Evolutionary conservation across 2,888 invertebrate genomes (phyloP), one percentile per base, ranked within the genome.

Genomic region (Hedychridium roseum): DNA sequence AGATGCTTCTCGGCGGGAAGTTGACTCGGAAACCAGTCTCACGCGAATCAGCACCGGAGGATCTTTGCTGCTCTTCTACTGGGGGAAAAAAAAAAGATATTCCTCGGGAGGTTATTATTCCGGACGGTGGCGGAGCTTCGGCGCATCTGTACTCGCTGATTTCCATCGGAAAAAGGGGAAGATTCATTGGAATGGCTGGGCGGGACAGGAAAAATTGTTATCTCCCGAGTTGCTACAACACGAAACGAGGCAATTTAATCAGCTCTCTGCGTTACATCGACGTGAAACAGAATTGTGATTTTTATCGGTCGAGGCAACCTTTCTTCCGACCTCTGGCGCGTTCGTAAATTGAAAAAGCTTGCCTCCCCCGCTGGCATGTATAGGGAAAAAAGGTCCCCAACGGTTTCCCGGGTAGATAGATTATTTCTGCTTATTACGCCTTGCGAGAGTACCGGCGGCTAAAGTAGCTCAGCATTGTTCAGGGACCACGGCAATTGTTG

Each of bases 281-380:
- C 49, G 37, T 54, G 49, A 38, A 57, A 50, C 48, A 54, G 60
- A 62, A 57, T 62, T 62, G 62, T 52, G 62, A 62, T 62, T 57
- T 52, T 62, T 62, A 62, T 62, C 62, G 54, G 12, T n/a, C n/a
- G n/a, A 14, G 41, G 42, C 50, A 11, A 48, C 37, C 35, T 49
- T 45, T 50, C 51, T 45, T 46, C 46, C 57, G 34, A 5, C n/a
- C n/a, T 28, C 28, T n/a, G 28, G n/a, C n/a, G 11, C 28, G 3
- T n/a, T 45, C 32, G 16, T 54, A 51, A 54, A 62, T 62, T 62
- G 62, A 62, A 57, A 62, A 54, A 54, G 45, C 49, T 47, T 37
- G 20, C 12, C 15, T 38, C 12, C 7, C 16, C 31, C 28, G 28
- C 28, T 1, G 14, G 28, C 11, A 28, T 14, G 28, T 3, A 28